A percentile compares a stretch with the other conserved stretches of the same genome.
Evolutionary conservation across 92 coral and sea anemone species (phyloP).

Genomic region (Bergia puertoricense): DNA sequence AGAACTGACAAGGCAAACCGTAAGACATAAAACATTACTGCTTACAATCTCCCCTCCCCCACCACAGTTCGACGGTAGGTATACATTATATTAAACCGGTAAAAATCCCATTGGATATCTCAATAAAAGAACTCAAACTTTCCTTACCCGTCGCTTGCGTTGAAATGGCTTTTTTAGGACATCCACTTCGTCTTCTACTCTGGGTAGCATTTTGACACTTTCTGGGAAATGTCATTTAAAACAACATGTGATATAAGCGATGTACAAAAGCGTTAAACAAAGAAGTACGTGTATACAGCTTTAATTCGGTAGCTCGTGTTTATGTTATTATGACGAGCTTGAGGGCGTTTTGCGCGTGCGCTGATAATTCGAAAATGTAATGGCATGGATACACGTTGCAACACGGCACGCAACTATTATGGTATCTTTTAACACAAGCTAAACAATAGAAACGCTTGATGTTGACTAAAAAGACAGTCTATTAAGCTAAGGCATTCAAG

Average conservation of each 20-base stretch:
- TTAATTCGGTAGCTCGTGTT: not conserved
- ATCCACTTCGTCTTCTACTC: slow-evolving; percentile 27
- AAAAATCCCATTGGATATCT: not conserved
- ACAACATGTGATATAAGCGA: not conserved
- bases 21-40: not conserved
- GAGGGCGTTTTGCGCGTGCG: slow-evolving; percentile 4
- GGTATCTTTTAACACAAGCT: too few species aligned
- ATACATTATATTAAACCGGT: too few species aligned
- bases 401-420: too few species aligned
- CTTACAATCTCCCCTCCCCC: not conserved
- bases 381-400: not conserved
- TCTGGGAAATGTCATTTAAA: not conserved
- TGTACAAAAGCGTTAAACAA: not conserved
- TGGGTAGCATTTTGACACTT: slow-evolving; percentile 16
- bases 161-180: not conserved
- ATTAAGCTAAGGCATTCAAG: too few species aligned
- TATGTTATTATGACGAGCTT: slow-evolving; percentile 28
- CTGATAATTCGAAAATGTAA: not conserved
- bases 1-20: slow-evolving; percentile 37
- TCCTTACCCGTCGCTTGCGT: slow-evolving; percentile 31
- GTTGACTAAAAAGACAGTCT: too few species aligned
- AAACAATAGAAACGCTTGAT: too few species aligned
- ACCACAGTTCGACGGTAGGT: too few species aligned
- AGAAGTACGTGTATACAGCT: not conserved
- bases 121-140: not conserved